phyloP scores from a whole-genome alignment of 2,113 vertebrate genomes.

The Mesocricetus auratus region DNA sequence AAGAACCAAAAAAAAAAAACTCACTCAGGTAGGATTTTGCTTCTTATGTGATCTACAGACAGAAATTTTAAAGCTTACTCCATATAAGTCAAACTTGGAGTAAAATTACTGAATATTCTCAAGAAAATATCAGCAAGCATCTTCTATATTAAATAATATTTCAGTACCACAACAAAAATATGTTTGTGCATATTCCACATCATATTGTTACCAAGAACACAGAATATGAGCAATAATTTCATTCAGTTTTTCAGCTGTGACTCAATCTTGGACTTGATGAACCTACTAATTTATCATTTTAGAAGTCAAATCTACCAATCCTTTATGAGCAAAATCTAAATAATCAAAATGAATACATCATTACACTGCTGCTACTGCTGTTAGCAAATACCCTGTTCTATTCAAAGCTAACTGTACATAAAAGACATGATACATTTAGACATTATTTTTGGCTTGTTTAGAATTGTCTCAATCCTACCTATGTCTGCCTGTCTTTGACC shows the following conservation, averaged over 20 bases:
- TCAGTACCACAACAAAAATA: not conserved
- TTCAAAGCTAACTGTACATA: not conserved
- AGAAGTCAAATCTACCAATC: not conserved
- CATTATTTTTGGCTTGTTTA: not conserved
- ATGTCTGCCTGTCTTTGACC: not conserved
- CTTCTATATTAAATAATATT: not conserved
- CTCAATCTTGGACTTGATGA: not conserved
- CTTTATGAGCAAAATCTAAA: not conserved
- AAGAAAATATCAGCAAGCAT: not conserved
- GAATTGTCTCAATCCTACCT: not conserved
- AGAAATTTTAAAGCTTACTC: not conserved
- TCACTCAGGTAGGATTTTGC: not conserved
- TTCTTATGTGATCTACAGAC: not conserved
- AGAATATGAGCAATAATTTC: not conserved
- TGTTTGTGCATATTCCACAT: not conserved
- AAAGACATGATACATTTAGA: not conserved
- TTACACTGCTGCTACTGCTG: not conserved
- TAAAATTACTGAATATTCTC: not conserved
- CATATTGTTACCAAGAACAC: not conserved
- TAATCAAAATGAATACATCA: not conserved
- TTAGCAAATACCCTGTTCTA: not conserved
- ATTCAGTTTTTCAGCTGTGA: not conserved
- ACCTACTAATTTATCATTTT: fast-evolving
- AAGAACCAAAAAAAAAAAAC: too few relatives aligned
- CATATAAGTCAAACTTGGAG: not conserved